Evolutionary conservation across 2,797 vertebrate species (phyloP).

Genomic region (Sebastes hubbsi): DNA sequence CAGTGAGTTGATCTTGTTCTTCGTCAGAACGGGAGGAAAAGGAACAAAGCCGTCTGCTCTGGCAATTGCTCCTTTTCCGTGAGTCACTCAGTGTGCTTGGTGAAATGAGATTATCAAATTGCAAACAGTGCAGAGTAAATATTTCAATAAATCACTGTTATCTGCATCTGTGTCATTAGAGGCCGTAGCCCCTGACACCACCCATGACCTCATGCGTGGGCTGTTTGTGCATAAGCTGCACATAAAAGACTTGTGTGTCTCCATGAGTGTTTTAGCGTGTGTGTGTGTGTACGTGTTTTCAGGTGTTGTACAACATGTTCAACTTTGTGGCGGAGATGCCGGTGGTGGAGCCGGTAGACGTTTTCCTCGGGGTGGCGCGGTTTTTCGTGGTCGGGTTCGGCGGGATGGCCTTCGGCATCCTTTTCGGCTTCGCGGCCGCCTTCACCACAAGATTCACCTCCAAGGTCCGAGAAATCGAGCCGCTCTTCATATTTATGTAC

Average conservation of each 20-base stretch:
- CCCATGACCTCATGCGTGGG: slow-evolving; percentile 7
- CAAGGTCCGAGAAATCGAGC: slow-evolving; percentile 94
- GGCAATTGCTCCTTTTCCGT: slow-evolving; percentile 1
- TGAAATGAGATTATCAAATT: slow-evolving; percentile 41
- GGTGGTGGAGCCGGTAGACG: slow-evolving; percentile 88
- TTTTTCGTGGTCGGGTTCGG: slow-evolving; percentile 94
- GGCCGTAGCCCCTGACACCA: slow-evolving; percentile 23
- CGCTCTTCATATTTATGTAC: slow-evolving; percentile 97
- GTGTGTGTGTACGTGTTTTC: slow-evolving; percentile 1
- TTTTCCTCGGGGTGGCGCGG: slow-evolving; percentile 90
- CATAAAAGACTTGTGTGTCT: not conserved
- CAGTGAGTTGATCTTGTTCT: not conserved
- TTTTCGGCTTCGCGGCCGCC: slow-evolving; percentile 94
- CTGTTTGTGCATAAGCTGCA: not conserved
- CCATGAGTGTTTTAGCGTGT: not conserved
- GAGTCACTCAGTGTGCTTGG: slow-evolving; percentile 20
- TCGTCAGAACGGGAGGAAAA: not conserved
- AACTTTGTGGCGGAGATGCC: slow-evolving; percentile 92
- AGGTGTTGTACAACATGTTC: slow-evolving; percentile 98
- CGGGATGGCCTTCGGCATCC: slow-evolving; percentile 89
- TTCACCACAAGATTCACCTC: slow-evolving; percentile 97
- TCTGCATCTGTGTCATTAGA: slow-evolving; percentile 30
- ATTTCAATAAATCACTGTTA: slow-evolving; percentile 52
- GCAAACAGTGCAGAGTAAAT: slow-evolving; percentile 61
- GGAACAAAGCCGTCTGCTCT: not conserved